Conservation (phyloP, 1,140 invertebrate genomes). For the Neomicropteryx cornuta region DNA sequence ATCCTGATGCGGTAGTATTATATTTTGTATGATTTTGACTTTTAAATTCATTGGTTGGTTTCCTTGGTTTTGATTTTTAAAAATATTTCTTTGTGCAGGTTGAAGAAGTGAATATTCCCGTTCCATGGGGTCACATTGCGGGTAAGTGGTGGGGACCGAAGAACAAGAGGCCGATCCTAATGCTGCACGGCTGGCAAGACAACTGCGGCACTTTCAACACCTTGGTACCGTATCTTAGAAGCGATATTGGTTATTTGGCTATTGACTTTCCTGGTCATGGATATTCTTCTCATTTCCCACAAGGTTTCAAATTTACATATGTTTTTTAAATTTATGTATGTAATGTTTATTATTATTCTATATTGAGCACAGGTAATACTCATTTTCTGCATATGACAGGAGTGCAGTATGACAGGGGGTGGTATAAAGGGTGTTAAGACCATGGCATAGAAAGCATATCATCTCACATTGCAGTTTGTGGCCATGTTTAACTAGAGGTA, state of each 20-base stretch:
- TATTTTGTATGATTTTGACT: no score
- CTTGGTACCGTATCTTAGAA: slow-evolving; percentile 47
- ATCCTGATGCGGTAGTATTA: no score
- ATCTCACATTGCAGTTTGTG: no score
- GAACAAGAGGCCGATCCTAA: slow-evolving; percentile 50
- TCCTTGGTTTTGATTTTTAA: no score
- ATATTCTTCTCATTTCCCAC: slow-evolving; percentile 50
- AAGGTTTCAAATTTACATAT: slow-evolving; percentile 35
- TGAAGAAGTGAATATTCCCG: slow-evolving; percentile 53
- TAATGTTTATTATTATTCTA: not conserved
- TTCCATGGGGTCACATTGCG: slow-evolving; percentile 54
- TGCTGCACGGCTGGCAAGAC: slow-evolving; percentile 67
- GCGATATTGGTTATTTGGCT: slow-evolving; percentile 47
- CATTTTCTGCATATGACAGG: not conserved
- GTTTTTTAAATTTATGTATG: not conserved
- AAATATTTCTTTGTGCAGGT: slow-evolving; percentile 21
- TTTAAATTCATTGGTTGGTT: no score
- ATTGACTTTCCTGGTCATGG: slow-evolving; percentile 67
- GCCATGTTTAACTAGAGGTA: no score
- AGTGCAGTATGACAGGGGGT: not conserved
- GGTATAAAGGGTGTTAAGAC: not conserved
- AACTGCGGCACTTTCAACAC: slow-evolving; percentile 64
- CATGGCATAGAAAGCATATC: no score
- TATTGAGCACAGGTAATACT: not conserved
- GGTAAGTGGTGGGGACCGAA: slow-evolving; percentile 59